phyloP scores from a whole-genome alignment of 2,888 invertebrate species.

The Caenorhabditis auriculariae region DNA sequence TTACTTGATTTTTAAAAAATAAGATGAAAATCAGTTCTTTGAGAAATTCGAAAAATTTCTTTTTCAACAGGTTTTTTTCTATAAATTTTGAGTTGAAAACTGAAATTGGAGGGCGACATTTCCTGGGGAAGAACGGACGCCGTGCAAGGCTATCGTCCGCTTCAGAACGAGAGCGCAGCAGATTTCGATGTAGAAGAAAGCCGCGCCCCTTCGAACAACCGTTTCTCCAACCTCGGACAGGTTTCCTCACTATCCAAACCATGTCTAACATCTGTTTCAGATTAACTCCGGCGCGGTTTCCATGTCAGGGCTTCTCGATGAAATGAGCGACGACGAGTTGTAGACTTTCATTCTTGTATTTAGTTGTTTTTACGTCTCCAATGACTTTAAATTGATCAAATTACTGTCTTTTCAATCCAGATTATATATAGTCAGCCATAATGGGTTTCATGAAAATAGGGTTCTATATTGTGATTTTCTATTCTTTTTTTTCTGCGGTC shows the following conservation, averaged over 20 bases:
- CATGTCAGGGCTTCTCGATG: slow-evolving; percentile 26
- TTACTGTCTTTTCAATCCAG: not conserved
- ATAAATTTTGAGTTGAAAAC: no score
- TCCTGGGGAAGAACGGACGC: slow-evolving; percentile 28
- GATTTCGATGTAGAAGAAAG: not conserved
- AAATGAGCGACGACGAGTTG: slow-evolving; percentile 25
- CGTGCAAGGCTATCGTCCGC: slow-evolving; percentile 24
- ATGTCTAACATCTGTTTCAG: no score
- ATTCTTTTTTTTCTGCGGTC: slow-evolving; percentile 1
- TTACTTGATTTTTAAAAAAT: not conserved
- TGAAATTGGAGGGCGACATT: no score
- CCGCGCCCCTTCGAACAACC: no score
- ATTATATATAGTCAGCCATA: no score
- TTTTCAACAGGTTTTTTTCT: not conserved
- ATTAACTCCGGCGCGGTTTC: slow-evolving; percentile 14
- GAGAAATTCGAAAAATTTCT: no score
- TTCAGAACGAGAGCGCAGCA: no score
- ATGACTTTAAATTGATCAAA: not conserved
- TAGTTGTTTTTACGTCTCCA: not conserved
- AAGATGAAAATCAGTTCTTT: not conserved
- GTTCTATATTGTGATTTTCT: slow-evolving; percentile 1
- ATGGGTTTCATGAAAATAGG: no score
- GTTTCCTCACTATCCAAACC: no score
- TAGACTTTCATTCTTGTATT: not conserved
- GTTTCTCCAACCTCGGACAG: no score